These are phyloP conservation scores for Chironomus tepperi DNA, from an alignment of 1,140 invertebrate species.

Conservation along the genomic window DNA sequence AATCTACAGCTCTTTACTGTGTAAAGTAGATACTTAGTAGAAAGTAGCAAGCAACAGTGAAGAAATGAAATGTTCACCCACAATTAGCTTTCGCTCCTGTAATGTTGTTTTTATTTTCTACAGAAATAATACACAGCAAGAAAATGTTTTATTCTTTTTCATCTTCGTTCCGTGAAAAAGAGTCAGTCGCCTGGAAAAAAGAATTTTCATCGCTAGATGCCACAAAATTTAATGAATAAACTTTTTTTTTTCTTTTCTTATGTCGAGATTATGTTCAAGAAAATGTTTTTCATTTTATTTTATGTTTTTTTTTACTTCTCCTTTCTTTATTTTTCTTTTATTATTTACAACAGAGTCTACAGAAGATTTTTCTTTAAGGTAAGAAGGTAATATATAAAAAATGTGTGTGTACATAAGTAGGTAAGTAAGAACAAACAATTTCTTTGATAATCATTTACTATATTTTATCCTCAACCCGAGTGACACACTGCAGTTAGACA, in stretches of 20 bases:
- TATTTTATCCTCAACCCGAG: too few species aligned
- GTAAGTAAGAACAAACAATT: conserved; percentile 13
- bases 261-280: conserved; percentile 12
- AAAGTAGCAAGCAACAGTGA: not conserved
- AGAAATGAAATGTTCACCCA: not conserved
- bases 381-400: not conserved
- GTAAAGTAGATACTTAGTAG: not conserved
- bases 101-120: not conserved
- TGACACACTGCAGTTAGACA: too few species aligned
- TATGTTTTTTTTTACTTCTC: not conserved
- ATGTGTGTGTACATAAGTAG: not conserved
- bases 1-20: not conserved
- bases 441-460: not conserved
- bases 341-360: conserved; percentile 1
- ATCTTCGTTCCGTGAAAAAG: not conserved
- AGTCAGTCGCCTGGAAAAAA: not conserved
- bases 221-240: conserved; percentile 15
- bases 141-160: not conserved
- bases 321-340: not conserved
- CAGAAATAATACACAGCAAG: not conserved
- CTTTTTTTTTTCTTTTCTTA: conserved; percentile 4
- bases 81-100: conserved; percentile 12
- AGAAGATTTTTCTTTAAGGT: not conserved
- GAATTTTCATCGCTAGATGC: conserved; percentile 6
- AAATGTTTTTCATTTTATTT: conserved; percentile 11